Percentiles rank a stretch among this genome's conserved stretches.
phyloP scores from a whole-genome alignment of 2,797 vertebrate species.

The Pangasius djambal region DNA sequence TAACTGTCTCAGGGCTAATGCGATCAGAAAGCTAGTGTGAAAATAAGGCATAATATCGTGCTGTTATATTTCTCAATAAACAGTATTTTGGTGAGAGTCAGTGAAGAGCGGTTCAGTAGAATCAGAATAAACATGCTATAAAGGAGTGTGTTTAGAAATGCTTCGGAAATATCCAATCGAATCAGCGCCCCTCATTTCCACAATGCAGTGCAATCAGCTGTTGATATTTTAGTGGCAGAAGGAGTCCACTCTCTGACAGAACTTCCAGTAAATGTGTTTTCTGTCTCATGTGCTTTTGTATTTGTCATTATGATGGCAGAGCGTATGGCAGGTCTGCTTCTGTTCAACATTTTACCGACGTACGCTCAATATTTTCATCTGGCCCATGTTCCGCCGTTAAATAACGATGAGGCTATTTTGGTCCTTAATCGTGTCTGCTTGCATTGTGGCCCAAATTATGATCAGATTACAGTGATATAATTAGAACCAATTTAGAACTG shows the following conservation, averaged over 20 bases:
- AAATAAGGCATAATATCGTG: no score
- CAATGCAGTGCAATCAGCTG: not conserved
- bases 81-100: not conserved
- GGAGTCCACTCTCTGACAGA: not conserved
- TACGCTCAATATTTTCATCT: not conserved
- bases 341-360: not conserved
- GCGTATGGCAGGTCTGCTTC: not conserved
- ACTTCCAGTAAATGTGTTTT: not conserved
- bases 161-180: not conserved
- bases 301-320: no score
- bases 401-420: not conserved
- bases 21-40: not conserved
- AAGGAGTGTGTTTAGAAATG: no score
- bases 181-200: not conserved
- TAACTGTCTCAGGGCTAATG: not conserved
- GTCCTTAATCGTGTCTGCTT: not conserved
- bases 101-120: not conserved
- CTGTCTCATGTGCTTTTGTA: not conserved
- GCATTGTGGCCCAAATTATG: not conserved
- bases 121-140: not conserved
- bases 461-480: not conserved
- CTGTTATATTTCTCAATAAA: no score
- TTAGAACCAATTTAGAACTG: not conserved
- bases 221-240: not conserved
- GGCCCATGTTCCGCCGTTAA: not conserved